Base-by-base conservation (phyloP, 2,113 vertebrate species). In the Python bivittatus region DNA sequence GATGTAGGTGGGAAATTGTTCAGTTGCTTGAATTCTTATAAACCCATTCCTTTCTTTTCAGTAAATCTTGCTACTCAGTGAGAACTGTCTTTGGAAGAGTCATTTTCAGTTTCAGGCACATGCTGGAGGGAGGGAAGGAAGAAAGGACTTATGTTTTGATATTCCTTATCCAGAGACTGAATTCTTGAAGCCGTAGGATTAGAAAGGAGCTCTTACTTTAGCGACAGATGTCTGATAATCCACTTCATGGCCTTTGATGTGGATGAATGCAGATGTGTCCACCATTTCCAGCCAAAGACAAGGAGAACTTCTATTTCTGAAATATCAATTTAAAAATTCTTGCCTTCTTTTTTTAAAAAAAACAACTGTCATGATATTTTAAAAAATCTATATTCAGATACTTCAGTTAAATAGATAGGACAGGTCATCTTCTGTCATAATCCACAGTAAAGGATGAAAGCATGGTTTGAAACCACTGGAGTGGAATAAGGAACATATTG, bases 121-220 rank as follows among this genome's bases (percentile, higher is more conserved):
- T 27, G 10, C 27, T 10, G 11, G 10, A 29, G 60, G 60, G 60
- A 64, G 60, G 8, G 17, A 52, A 57, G 11, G 25, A 48, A 33
- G 27, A 20, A 61, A 94, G 92, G 91, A 88, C 90, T 91, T 92
- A 88, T 88, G 86, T 10, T 79, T 15, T 88, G 3, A 48, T 4
- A 29, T 48, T 48, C n/a, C 54, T 22, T 1, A 4, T 60, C 6
- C 38, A 61, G 56, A 84, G 83, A 48, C 25, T 48, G 38, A 44
- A 58, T 84, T 44, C 38, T 90, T 29, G 38, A 84, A 58, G 23
- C 29, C 33, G 84, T n/a, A 42, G 20, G 33, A 38, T 54, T 54
- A 56, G 38, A 17, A 12, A 64, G 12, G 60, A 64, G 60, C 10
- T 64, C 60, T 4, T 4, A 25, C 12, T 12, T 64, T 10, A 64